Conservation (phyloP, 2,113 vertebrate genomes). For the Grammomys dolichurus region DNA sequence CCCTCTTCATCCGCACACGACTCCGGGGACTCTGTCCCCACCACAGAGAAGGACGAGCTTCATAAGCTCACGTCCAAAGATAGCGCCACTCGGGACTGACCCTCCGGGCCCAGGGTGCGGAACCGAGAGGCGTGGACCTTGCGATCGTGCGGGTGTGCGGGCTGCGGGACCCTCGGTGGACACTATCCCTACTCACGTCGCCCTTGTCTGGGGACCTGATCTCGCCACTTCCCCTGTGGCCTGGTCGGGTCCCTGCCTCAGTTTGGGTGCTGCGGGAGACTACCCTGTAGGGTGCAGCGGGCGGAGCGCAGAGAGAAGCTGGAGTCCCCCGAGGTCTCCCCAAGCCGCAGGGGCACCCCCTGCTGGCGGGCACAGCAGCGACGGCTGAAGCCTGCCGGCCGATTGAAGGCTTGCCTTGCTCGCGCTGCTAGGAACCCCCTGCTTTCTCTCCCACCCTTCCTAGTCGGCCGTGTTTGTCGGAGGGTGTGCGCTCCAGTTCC, state of each 20-base stretch:
- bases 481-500: neutral
- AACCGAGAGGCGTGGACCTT: neutral
- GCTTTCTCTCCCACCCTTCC: neutral
- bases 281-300: neutral
- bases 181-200: neutral
- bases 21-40: neutral
- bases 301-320: neutral
- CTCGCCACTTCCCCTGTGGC: neutral
- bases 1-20: neutral
- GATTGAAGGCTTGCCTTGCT: neutral
- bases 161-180: neutral
- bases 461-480: too few species aligned
- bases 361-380: conserved; percentile 57
- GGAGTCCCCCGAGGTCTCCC: conserved; percentile 58
- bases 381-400: neutral
- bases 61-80: conserved; percentile 56
- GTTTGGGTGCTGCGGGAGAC: neutral
- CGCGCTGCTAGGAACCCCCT: neutral
- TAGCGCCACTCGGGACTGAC: neutral
- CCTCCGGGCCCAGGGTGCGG: neutral
- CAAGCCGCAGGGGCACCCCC: conserved; percentile 68
- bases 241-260: neutral
- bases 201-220: neutral
- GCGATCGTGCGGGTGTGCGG: neutral
- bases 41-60: neutral